Conservation (phyloP, 2,888 invertebrate genomes). For the Frankliniella intonsa region DNA sequence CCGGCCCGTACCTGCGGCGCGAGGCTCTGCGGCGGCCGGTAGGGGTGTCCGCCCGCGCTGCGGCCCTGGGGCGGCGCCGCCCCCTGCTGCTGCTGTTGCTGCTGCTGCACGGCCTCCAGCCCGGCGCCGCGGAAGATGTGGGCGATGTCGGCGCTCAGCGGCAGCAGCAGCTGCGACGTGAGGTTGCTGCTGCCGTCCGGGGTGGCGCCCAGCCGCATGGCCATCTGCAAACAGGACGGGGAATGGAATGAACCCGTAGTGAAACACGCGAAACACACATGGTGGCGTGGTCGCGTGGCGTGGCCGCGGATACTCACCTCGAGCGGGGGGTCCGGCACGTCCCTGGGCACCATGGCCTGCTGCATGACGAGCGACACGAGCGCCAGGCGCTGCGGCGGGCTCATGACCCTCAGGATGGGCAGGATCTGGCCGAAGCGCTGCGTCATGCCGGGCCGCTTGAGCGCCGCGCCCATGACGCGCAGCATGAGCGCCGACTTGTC, state of each 20-base stretch:
- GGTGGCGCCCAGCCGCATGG: constrained; percentile 43
- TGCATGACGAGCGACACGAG: constrained; percentile 60
- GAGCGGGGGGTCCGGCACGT: constrained; percentile 52
- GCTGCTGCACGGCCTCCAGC: constrained; percentile 38
- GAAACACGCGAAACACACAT: too few relatives aligned
- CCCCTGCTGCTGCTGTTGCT: neutral
- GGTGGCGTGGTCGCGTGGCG: too few relatives aligned
- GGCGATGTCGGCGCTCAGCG: constrained; percentile 61
- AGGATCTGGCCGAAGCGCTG: constrained; percentile 54
- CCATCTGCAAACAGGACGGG: constrained; percentile 50
- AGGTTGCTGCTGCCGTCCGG: constrained; percentile 46
- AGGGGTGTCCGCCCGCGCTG: constrained; percentile 43
- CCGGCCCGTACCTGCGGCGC: too few relatives aligned
- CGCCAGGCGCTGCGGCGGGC: constrained; percentile 58
- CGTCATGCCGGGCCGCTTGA: constrained; percentile 56
- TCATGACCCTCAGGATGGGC: constrained; percentile 61
- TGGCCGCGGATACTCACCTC: too few relatives aligned
- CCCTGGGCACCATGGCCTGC: constrained; percentile 53
- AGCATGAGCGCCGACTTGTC: constrained; percentile 51
- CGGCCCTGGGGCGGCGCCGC: constrained; percentile 34
- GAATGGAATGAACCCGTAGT: neutral
- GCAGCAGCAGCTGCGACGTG: constrained; percentile 56
- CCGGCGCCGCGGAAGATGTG: constrained; percentile 53
- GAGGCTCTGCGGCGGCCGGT: constrained; percentile 22
- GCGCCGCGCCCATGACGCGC: constrained; percentile 54